Conservation (phyloP, 1,140 invertebrate species). For the Lepidurus couesii region DNA sequence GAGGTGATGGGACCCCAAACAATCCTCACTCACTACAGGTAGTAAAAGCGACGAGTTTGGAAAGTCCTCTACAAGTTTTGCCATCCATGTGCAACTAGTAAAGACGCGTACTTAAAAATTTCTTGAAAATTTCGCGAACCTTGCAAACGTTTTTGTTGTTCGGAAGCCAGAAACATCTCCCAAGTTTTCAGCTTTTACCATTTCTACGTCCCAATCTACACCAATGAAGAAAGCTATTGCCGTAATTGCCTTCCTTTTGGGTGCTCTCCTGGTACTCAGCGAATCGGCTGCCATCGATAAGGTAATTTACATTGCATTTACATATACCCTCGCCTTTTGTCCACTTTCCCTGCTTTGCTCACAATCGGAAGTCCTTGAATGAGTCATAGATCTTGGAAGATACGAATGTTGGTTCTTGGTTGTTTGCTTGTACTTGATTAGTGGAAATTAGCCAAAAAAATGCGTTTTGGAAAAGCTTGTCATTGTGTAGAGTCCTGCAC, state of each 20-base stretch:
- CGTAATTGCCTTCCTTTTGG: slow-evolving; percentile 13
- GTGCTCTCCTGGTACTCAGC: background rate
- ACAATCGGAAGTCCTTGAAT: too few species aligned
- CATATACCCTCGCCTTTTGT: background rate
- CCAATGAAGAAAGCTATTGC: slow-evolving; percentile 1
- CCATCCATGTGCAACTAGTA: background rate
- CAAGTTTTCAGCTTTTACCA: background rate
- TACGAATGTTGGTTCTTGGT: too few species aligned
- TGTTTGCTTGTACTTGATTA: too few species aligned
- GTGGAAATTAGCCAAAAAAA: too few species aligned
- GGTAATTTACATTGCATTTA: background rate
- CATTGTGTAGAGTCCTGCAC: too few species aligned
- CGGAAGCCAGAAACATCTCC: background rate
- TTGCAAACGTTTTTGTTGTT: background rate
- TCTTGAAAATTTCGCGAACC: background rate
- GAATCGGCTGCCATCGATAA: background rate
- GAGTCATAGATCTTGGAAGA: too few species aligned
- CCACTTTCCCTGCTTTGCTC: background rate
- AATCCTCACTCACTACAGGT: slow-evolving; percentile 10
- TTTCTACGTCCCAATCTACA: background rate
- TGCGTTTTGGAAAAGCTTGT: too few species aligned
- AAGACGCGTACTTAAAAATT: background rate
- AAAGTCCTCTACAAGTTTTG: background rate
- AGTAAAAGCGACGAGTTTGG: background rate
- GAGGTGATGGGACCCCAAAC: background rate